Percentiles rank a stretch among this genome's conserved stretches.
Evolutionary conservation across 2,888 invertebrate species (phyloP).

Genomic region (Troides aeacus): DNA sequence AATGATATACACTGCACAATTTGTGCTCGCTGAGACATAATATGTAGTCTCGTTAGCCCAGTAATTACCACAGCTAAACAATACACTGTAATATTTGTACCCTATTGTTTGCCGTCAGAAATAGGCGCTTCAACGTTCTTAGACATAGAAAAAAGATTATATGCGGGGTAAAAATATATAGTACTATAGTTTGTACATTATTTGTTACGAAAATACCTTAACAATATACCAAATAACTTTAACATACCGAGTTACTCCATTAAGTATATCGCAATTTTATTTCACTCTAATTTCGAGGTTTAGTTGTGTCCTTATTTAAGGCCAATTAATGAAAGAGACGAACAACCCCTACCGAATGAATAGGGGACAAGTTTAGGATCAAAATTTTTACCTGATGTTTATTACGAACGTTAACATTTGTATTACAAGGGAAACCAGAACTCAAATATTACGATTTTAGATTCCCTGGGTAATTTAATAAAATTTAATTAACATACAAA

Average conservation of each 20-base stretch:
- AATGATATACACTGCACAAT: no score
- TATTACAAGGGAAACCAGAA: conserved; percentile 63
- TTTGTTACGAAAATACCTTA: neutral
- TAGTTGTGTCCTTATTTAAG: conserved; percentile 46
- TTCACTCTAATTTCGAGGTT: conserved; percentile 26
- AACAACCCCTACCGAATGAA: conserved; percentile 53
- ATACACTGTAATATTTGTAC: no score
- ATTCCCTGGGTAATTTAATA: neutral
- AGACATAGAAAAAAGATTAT: no score
- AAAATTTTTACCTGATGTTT: conserved; percentile 75
- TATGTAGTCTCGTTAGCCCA: no score
- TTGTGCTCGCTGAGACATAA: no score
- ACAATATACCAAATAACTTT: neutral
- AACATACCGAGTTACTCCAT: neutral
- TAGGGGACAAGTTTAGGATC: conserved; percentile 59
- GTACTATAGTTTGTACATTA: neutral
- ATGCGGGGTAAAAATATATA: no score
- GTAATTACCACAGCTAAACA: no score
- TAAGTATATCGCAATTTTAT: conserved; percentile 4
- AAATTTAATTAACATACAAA: neutral
- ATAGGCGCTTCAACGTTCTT: neutral
- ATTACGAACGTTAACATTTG: conserved; percentile 69
- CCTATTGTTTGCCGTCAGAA: no score
- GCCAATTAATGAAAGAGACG: conserved; percentile 70
- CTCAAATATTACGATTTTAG: conserved; percentile 10